phyloP scores from a whole-genome alignment of 2,113 vertebrate species.

The Lota lota region DNA sequence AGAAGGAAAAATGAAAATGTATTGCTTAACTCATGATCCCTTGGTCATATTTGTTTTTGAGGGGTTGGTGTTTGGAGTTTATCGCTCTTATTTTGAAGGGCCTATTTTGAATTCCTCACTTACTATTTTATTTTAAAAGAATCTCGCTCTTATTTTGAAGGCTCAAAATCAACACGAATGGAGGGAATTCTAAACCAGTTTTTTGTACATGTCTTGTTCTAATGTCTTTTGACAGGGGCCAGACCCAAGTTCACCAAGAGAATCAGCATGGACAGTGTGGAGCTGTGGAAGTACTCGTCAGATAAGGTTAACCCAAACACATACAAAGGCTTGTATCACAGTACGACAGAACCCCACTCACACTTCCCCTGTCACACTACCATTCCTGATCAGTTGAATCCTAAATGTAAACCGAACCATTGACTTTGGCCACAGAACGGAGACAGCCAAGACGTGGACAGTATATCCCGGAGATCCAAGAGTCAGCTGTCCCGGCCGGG shows the following conservation, averaged over 20 bases:
- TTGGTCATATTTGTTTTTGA: too few relatives aligned
- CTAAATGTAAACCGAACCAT: background rate
- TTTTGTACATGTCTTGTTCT: too few relatives aligned
- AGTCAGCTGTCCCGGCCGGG: slow-evolving; percentile 69
- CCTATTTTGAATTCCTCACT: background rate
- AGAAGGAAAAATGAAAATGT: too few relatives aligned
- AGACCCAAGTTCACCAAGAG: slow-evolving; percentile 87
- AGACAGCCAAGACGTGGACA: slow-evolving; percentile 78
- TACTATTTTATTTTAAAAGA: background rate
- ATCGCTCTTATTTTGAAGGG: too few relatives aligned
- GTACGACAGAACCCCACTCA: background rate
- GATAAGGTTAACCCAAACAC: slow-evolving; percentile 77
- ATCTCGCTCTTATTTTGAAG: too few relatives aligned
- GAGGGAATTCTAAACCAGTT: too few relatives aligned
- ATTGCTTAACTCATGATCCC: too few relatives aligned
- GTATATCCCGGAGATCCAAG: slow-evolving; percentile 72
- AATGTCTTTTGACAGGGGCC: slow-evolving; percentile 74
- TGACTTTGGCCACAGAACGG: slow-evolving; percentile 76
- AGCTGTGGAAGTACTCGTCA: slow-evolving; percentile 83
- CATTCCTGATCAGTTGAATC: background rate
- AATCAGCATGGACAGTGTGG: slow-evolving; percentile 86
- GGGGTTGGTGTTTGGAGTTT: too few relatives aligned
- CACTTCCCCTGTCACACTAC: background rate
- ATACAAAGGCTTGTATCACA: background rate
- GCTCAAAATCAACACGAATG: too few relatives aligned